Percentiles rank a stretch among this genome's conserved stretches.
Conservation (phyloP, 2,797 vertebrate genomes). For the Staurois parvus region DNA sequence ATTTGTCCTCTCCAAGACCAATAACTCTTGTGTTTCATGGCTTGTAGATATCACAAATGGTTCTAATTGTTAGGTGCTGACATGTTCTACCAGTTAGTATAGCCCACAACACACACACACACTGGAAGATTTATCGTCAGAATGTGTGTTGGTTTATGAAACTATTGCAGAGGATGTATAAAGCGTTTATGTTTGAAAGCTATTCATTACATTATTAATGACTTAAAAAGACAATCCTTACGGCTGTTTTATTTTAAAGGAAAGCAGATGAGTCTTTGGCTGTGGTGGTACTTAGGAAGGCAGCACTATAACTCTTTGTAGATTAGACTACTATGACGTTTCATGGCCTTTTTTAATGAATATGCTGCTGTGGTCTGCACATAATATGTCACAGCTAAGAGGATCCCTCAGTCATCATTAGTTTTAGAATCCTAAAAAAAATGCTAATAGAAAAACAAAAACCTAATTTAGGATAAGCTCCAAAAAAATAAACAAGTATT, state of each 20-base stretch:
- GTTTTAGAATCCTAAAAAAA: background rate
- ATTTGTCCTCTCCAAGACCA: background rate
- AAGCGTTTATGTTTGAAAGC: slow-evolving; percentile 24
- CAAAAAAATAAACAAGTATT: background rate
- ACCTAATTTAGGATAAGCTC: background rate
- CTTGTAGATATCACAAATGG: slow-evolving; percentile 39
- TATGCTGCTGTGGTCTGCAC: slow-evolving; percentile 14
- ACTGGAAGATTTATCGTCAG: slow-evolving; percentile 17
- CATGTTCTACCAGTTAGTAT: slow-evolving; percentile 4
- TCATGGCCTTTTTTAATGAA: slow-evolving; percentile 10
- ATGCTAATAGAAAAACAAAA: background rate
- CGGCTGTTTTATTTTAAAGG: slow-evolving; percentile 9
- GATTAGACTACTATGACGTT: slow-evolving; percentile 21
- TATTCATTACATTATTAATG: background rate
- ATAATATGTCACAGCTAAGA: slow-evolving; percentile 8
- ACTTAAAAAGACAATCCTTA: background rate
- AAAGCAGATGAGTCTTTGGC: slow-evolving; percentile 12
- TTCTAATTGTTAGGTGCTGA: slow-evolving; percentile 40
- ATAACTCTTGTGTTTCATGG: background rate
- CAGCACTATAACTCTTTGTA: background rate
- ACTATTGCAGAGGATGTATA: background rate
- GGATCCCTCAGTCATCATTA: background rate
- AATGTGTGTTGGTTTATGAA: background rate
- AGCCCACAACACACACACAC: slow-evolving; percentile 1
- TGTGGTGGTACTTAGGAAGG: background rate